Evolutionary conservation across 2,113 vertebrate genomes (phyloP).

Genomic region (Addax nasomaculatus): DNA sequence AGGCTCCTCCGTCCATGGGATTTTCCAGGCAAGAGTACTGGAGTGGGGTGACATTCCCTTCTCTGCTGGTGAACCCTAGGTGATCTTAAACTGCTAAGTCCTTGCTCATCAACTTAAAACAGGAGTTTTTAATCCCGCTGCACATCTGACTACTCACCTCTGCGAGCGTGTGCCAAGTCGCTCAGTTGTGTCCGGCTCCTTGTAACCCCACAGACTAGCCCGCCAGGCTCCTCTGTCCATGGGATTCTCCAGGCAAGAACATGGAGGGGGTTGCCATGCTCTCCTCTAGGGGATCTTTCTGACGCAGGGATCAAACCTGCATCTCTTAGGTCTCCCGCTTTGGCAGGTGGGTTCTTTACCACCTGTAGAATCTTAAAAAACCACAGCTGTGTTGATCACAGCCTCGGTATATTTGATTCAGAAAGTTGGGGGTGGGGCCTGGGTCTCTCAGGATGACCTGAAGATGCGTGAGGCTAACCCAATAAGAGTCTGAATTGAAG

Average conservation of each 20-base stretch:
- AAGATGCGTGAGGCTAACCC: accelerated
- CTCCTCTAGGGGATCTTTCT: neutral
- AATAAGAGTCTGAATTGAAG: neutral
- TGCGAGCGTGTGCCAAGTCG: accelerated
- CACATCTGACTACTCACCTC: neutral
- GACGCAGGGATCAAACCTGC: neutral
- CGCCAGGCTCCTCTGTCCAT: neutral
- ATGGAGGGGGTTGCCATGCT: neutral
- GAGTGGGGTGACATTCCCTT: no score
- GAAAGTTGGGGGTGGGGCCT: no score
- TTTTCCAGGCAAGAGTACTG: no score
- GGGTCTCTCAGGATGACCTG: neutral
- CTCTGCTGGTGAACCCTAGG: neutral
- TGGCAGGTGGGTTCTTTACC: neutral
- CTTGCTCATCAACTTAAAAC: neutral
- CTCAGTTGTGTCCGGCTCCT: accelerated
- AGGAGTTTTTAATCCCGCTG: neutral
- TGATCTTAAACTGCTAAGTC: neutral
- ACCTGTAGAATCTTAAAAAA: no score
- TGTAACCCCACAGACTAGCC: neutral
- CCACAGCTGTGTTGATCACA: no score
- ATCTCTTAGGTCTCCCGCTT: neutral
- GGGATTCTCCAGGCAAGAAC: neutral
- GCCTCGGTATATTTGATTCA: neutral
- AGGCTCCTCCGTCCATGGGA: no score